Percentiles rank a stretch among this genome's conserved stretches.
These are phyloP conservation scores for Haplochromis vanheusdeni DNA, from an alignment of 2,113 vertebrate genomes.

Conservation along the genomic window DNA sequence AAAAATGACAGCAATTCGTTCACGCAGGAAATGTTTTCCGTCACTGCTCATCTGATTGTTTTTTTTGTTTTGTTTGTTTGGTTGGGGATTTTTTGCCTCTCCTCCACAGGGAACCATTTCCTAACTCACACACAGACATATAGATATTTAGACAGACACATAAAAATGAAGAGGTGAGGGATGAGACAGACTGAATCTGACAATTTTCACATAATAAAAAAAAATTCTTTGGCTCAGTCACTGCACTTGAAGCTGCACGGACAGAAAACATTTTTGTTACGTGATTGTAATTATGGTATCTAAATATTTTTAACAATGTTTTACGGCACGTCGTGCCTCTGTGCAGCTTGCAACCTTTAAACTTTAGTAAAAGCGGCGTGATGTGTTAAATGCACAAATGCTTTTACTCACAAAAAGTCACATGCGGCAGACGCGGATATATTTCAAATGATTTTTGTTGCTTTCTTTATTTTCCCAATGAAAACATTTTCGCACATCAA, in stretches of 20 bases:
- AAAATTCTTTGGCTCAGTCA: neutral
- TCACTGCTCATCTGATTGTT: neutral
- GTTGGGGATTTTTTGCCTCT: neutral
- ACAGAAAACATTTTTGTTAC: neutral
- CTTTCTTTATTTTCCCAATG: neutral
- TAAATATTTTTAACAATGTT: neutral
- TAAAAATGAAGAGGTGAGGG: neutral
- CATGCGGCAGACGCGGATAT: rapidly evolving
- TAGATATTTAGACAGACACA: neutral
- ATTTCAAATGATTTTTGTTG: neutral
- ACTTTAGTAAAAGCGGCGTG: neutral
- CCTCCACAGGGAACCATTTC: neutral
- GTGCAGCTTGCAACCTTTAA: neutral
- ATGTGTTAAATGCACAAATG: neutral
- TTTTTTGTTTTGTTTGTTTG: neutral
- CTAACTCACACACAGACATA: neutral
- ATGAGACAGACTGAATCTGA: neutral
- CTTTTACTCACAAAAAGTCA: neutral
- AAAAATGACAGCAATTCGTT: slow-evolving; percentile 19
- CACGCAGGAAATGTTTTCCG: slow-evolving; percentile 6
- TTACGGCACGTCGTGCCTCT: neutral
- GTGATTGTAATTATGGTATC: neutral
- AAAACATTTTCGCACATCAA: neutral
- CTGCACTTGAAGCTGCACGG: neutral
- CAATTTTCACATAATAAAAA: neutral